phyloP scores from a whole-genome alignment of 2,113 vertebrate species.

The Telmatochromis sp. region DNA sequence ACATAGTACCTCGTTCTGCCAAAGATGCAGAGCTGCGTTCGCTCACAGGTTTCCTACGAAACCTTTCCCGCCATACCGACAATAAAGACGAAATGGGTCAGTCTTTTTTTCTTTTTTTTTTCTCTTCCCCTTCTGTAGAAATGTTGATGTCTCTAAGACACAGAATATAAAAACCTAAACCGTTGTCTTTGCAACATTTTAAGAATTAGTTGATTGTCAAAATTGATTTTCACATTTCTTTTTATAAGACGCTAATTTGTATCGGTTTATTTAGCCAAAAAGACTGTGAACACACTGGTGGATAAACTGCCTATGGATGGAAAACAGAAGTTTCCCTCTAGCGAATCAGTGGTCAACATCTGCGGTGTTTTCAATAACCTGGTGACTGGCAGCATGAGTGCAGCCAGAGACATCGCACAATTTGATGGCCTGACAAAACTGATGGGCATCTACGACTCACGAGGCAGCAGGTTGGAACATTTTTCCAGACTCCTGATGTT shows the following conservation, averaged over 20 bases:
- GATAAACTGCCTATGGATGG: conserved; percentile 76
- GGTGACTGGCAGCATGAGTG: conserved; percentile 78
- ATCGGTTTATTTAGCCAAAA: conserved; percentile 71
- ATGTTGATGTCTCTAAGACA: neutral
- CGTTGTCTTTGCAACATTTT: neutral
- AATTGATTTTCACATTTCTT: neutral
- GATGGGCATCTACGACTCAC: conserved; percentile 75
- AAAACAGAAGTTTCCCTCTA: conserved; percentile 70
- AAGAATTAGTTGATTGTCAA: neutral
- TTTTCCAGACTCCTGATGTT: neutral
- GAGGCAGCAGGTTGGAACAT: conserved; percentile 66
- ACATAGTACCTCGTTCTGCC: conserved; percentile 66
- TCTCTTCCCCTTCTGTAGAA: neutral
- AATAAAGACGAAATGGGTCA: conserved; percentile 88
- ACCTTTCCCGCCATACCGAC: conserved; percentile 80
- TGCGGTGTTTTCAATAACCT: conserved; percentile 87
- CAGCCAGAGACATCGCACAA: conserved; percentile 80
- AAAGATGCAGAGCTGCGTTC: conserved; percentile 85
- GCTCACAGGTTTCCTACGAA: conserved; percentile 85
- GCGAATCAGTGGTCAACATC: conserved; percentile 85
- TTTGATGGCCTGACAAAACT: conserved; percentile 84
- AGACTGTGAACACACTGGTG: conserved; percentile 80
- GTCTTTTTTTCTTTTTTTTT: conserved; percentile 33
- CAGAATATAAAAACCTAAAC: neutral
- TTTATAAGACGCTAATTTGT: neutral